Evolutionary conservation across 2,113 vertebrate genomes (phyloP), one percentile per base, ranked within the genome.

Genomic region (Cyprinus carpio): DNA sequence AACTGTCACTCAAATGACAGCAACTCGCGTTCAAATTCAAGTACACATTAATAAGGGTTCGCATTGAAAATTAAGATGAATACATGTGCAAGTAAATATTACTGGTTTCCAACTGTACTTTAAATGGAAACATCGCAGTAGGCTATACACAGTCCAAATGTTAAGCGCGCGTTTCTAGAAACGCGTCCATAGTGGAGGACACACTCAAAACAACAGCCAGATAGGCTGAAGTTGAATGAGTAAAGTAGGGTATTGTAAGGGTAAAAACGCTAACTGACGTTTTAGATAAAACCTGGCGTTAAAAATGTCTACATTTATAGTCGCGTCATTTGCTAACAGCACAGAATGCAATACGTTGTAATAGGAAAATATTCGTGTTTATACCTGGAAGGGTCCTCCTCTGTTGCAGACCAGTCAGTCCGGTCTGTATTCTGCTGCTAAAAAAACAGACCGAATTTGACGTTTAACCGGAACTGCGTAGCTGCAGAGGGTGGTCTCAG

Each of bases 391-490:
- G 67, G 31, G 4, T 58, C 31, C 49, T 20, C 49, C n/a, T 83
- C 7, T 31, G 25, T 29, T 27, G 64, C 40, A 72, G 49, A 83
- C 43, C 81, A 34, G 81, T 83, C 80, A 82, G 64, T 88, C 87
- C 80, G 87, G 85, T 90, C 90, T 81, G 58, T 85, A 83, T 29
- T 83, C 43, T 67, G 5, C 29, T 67, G 29, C 76, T 88, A 64
- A 80, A 86, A 85, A 81, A 81, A 81, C 29, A 31, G 64, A 8
- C 86, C 82, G 58, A 89, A 74, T 87, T 92, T 93, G 91, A 93
- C 92, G 91, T 89, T 81, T 89, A 75, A 87, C 91, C 92, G 93
- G 93, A 93, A 92, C 43, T 87, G 89, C 93, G 93, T 93, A 91
- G 92, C 34, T 29, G 43, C 75, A 76, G 12, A 25, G 54, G 58